Evolutionary conservation across 1,140 invertebrate genomes (phyloP).

Genomic region (Drosophila oshimai): DNA sequence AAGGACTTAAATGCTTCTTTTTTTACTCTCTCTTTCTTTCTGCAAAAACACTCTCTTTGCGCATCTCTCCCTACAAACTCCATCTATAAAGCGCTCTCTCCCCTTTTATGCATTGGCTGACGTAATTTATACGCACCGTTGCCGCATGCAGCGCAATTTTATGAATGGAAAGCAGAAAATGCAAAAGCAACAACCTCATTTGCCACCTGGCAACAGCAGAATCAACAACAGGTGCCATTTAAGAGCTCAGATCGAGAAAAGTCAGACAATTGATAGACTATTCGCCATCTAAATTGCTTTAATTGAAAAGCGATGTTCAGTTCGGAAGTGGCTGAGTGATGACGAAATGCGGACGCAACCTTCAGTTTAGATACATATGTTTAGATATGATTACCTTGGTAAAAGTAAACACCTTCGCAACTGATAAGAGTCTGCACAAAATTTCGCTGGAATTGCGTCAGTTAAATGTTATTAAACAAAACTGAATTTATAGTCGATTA

Average conservation of each 20-base stretch:
- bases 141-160: conserved; percentile 67
- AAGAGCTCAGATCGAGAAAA: not conserved
- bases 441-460: conserved; percentile 8
- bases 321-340: conserved; percentile 7
- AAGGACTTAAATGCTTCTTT: not conserved
- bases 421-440: conserved; percentile 21
- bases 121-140: conserved; percentile 54
- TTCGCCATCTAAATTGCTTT: conserved; percentile 25
- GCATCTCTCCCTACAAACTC: conserved; percentile 22
- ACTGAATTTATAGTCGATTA: too few relatives aligned
- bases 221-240: conserved; percentile 33
- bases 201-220: conserved; percentile 17
- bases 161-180: conserved; percentile 69
- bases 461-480: not conserved
- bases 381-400: not conserved
- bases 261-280: conserved; percentile 1
- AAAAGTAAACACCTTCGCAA: not conserved
- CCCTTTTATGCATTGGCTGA: conserved; percentile 47
- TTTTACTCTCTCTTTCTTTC: not conserved
- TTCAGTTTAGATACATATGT: conserved; percentile 10
- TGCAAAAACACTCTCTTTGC: not conserved
- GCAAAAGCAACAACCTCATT: conserved; percentile 10
- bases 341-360: conserved; percentile 5
- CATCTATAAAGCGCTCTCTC: conserved; percentile 6
- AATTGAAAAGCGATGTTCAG: conserved; percentile 33